Conservation (phyloP, 2,113 vertebrate genomes). For the Monarcha castaneiventris region DNA sequence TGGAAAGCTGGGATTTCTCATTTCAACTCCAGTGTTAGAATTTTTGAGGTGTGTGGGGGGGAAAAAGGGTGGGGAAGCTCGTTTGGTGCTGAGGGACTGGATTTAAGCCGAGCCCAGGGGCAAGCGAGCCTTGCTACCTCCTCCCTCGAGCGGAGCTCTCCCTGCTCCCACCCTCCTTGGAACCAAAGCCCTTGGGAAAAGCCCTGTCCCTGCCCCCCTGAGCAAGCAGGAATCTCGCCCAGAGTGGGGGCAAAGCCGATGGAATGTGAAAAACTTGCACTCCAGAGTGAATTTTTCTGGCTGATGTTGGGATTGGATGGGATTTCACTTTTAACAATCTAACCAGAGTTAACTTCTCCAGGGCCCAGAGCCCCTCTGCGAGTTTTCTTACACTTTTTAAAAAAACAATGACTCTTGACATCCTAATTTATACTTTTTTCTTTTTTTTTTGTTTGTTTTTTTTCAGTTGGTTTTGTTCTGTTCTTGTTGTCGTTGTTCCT, state of each 20-base stretch:
- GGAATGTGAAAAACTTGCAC: conserved; percentile 44
- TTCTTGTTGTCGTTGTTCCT: not conserved
- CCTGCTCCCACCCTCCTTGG: conserved; percentile 49
- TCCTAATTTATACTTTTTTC: conserved; percentile 53
- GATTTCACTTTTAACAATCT: conserved; percentile 50
- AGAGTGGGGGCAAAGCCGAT: not conserved
- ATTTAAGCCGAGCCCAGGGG: conserved; percentile 29
- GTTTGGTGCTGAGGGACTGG: conserved; percentile 17
- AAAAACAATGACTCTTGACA: not conserved
- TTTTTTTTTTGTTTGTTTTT: not conserved
- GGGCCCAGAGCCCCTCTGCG: conserved; percentile 49
- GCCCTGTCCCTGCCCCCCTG: not conserved
- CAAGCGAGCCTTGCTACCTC: conserved; percentile 60
- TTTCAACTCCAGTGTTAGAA: not conserved
- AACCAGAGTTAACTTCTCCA: conserved; percentile 60
- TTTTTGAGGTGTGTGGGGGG: not conserved
- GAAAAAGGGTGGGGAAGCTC: not conserved
- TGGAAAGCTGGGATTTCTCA: not conserved
- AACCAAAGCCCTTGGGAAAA: conserved; percentile 68
- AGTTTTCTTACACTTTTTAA: conserved; percentile 50
- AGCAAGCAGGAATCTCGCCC: conserved; percentile 43
- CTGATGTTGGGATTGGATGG: not conserved
- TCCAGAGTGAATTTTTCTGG: not conserved
- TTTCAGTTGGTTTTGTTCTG: not conserved
- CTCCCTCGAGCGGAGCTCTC: conserved; percentile 6